Evolutionary conservation across 2,888 invertebrate genomes (phyloP).

Genomic region (Mantis religiosa): DNA sequence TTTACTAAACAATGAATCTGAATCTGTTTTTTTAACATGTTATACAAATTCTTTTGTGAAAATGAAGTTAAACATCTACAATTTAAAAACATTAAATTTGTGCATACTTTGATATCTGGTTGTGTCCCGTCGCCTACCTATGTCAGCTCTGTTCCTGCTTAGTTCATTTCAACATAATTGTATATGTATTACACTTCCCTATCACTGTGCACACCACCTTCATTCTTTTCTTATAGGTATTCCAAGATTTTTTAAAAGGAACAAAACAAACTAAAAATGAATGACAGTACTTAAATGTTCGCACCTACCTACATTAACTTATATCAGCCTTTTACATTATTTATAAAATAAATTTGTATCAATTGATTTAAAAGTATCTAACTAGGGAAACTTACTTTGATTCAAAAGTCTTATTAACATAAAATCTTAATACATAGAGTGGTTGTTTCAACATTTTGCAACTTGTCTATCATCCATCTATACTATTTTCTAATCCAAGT

Average conservation of each 20-base stretch:
- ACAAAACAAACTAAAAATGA: background rate
- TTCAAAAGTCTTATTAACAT: background rate
- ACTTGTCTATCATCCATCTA: background rate
- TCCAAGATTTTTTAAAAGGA: background rate
- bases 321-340: background rate
- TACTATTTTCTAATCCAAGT: background rate
- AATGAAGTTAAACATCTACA: background rate
- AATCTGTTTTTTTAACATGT: background rate
- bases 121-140: background rate
- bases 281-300: background rate
- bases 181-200: background rate
- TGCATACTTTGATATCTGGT: background rate
- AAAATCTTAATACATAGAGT: background rate
- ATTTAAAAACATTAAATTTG: background rate
- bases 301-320: background rate
- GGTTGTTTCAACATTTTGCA: background rate
- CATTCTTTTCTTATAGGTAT: background rate
- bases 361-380: background rate
- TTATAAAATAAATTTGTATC: background rate
- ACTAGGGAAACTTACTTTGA: background rate
- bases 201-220: background rate
- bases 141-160: background rate
- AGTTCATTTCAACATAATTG: background rate
- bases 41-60: background rate
- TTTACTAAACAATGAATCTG: background rate